These are phyloP conservation scores for Phyllostomus discolor DNA, from an alignment of 2,113 vertebrate species.

Conservation along the genomic window DNA sequence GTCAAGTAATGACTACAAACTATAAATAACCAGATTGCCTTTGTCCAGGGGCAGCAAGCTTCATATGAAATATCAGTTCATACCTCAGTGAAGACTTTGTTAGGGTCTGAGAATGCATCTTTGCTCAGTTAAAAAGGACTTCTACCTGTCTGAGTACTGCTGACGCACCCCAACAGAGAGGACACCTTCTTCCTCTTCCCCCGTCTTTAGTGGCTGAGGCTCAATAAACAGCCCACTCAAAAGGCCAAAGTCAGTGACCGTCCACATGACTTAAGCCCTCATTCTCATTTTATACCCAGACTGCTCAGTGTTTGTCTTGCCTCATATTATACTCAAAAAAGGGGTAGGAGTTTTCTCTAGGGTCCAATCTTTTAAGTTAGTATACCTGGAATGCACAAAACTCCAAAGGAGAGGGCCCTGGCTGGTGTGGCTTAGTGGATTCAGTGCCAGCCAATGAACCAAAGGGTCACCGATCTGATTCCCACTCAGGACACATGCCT, in stretches of 20 bases:
- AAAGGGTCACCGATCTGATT: no score
- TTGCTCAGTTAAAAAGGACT: not conserved
- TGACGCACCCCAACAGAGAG: not conserved
- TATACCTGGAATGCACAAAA: not conserved
- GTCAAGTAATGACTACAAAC: not conserved
- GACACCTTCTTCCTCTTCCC: not conserved
- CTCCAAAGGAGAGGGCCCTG: not conserved
- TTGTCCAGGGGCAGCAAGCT: not conserved
- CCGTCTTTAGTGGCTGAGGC: not conserved
- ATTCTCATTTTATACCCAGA: not conserved
- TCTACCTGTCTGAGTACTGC: not conserved
- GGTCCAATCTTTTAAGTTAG: not conserved
- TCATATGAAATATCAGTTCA: not conserved
- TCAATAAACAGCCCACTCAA: not conserved
- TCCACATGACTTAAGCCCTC: not conserved
- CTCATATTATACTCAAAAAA: not conserved
- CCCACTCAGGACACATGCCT: no score
- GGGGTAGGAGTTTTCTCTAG: not conserved
- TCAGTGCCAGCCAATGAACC: no score
- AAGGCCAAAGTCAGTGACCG: not conserved
- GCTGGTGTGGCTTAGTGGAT: no score
- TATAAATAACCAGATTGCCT: not conserved
- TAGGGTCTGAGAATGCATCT: not conserved
- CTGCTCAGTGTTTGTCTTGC: not conserved
- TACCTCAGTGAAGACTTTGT: not conserved